Conservation (phyloP, 2,888 invertebrate species). For the Leptinotarsa tumamoca region DNA sequence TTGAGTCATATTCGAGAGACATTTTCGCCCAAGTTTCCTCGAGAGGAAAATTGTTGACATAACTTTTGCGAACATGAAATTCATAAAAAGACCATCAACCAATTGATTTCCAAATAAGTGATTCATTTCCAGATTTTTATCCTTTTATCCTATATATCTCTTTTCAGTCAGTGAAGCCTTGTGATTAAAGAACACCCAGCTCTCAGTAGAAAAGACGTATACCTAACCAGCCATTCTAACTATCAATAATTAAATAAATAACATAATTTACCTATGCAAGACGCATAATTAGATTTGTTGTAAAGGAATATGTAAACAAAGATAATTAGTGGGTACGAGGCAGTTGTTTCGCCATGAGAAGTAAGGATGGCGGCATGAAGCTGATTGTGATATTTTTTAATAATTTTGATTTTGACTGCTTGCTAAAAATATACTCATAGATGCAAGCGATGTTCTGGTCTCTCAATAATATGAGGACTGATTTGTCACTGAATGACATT, state of each 20-base stretch:
- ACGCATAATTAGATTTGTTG: constrained; percentile 7
- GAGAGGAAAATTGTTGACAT: too few species aligned
- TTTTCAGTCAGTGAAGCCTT: not conserved
- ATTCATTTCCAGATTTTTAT: too few species aligned
- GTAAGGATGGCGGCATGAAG: not conserved
- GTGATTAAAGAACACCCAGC: not conserved
- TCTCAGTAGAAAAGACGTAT: not conserved
- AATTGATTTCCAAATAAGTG: not conserved
- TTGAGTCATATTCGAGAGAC: too few species aligned
- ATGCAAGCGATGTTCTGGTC: not conserved
- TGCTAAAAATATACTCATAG: not conserved
- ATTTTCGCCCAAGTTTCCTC: too few species aligned
- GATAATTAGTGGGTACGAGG: constrained; percentile 32
- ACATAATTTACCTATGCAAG: constrained; percentile 3
- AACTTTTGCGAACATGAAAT: too few species aligned
- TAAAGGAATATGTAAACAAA: constrained; percentile 33
- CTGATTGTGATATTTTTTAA: not conserved
- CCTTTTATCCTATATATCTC: too few species aligned
- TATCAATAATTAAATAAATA: constrained; percentile 5
- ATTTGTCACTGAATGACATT: too few species aligned
- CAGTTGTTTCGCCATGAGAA: constrained; percentile 7
- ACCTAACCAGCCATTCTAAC: not conserved
- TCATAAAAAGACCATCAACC: too few species aligned
- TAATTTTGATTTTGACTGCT: not conserved
- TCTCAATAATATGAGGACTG: not conserved